Percentiles rank a stretch among this genome's conserved stretches.
Conservation (phyloP, 1,140 invertebrate species). For the Micrasema longulum region DNA sequence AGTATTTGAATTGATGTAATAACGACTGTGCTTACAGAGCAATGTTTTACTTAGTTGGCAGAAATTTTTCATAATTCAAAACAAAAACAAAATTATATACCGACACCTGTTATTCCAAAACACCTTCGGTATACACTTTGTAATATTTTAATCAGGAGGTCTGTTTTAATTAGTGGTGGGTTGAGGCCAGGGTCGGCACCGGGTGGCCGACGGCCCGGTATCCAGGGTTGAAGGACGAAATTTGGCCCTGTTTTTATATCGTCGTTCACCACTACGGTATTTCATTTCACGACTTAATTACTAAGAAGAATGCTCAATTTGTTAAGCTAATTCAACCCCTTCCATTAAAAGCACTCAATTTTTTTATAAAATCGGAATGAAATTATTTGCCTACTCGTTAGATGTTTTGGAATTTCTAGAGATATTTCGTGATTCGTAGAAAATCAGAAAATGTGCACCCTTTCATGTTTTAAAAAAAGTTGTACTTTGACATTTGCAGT, state of each 20-base stretch:
- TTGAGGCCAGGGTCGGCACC: conserved; percentile 6
- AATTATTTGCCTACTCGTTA: too few species aligned
- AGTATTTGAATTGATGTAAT: too few species aligned
- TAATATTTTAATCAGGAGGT: conserved; percentile 46
- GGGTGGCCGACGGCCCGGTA: conserved; percentile 2
- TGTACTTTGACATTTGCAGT: too few species aligned
- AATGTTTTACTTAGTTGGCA: too few species aligned
- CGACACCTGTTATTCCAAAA: conserved; percentile 35
- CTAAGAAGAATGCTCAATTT: not conserved
- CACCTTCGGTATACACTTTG: conserved; percentile 23
- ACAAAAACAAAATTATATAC: not conserved
- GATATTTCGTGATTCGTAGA: too few species aligned
- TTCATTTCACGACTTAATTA: conserved; percentile 8
- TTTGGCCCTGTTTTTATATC: conserved; percentile 29
- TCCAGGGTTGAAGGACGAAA: not conserved
- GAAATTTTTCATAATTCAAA: not conserved
- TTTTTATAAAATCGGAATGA: too few species aligned
- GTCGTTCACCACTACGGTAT: conserved; percentile 7
- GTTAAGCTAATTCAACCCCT: not conserved
- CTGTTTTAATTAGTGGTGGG: conserved; percentile 41
- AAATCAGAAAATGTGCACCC: too few species aligned
- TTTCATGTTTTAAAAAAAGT: too few species aligned
- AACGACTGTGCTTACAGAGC: too few species aligned
- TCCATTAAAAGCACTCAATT: not conserved
- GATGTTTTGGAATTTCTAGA: too few species aligned